Evolutionary conservation across 2,888 invertebrate genomes (phyloP).

Genomic region (Andrena marginata): DNA sequence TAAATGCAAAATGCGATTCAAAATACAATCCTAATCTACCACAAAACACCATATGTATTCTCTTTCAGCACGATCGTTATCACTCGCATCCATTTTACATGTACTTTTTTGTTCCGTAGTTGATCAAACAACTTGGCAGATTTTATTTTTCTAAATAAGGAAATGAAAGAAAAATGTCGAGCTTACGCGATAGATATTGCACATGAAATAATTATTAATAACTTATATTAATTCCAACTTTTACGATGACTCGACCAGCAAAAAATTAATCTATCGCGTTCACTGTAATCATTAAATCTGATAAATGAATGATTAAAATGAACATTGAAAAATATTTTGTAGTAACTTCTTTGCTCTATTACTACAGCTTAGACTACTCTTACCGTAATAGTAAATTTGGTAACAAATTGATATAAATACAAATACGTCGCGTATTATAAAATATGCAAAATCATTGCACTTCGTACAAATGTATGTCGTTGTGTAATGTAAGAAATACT

Average conservation of each 20-base stretch:
- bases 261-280: not conserved
- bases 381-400: slow-evolving; percentile 27
- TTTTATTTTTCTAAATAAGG: slow-evolving; percentile 12
- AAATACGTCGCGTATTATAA: slow-evolving; percentile 4
- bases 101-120: slow-evolving; percentile 9
- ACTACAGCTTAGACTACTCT: not conserved
- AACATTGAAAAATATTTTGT: not conserved
- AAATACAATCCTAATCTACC: slow-evolving; percentile 15
- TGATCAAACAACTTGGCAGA: slow-evolving; percentile 27
- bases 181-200: slow-evolving; percentile 50
- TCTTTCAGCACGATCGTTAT: slow-evolving; percentile 26
- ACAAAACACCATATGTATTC: slow-evolving; percentile 14
- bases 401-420: slow-evolving; percentile 22
- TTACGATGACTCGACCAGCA: slow-evolving; percentile 11
- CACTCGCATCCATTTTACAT: slow-evolving; percentile 20
- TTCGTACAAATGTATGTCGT: not conserved
- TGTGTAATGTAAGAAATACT: slow-evolving; percentile 3
- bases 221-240: slow-evolving; percentile 28
- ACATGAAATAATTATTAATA: slow-evolving; percentile 38
- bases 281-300: slow-evolving; percentile 1
- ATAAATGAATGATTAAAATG: slow-evolving; percentile 15
- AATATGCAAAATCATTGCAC: slow-evolving; percentile 23
- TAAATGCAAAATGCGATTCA: slow-evolving; percentile 44
- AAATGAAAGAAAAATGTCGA: slow-evolving; percentile 21
- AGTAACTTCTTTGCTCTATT: slow-evolving; percentile 8